phyloP scores from a whole-genome alignment of 2,113 vertebrate species.

The Odobenus rosmarus region DNA sequence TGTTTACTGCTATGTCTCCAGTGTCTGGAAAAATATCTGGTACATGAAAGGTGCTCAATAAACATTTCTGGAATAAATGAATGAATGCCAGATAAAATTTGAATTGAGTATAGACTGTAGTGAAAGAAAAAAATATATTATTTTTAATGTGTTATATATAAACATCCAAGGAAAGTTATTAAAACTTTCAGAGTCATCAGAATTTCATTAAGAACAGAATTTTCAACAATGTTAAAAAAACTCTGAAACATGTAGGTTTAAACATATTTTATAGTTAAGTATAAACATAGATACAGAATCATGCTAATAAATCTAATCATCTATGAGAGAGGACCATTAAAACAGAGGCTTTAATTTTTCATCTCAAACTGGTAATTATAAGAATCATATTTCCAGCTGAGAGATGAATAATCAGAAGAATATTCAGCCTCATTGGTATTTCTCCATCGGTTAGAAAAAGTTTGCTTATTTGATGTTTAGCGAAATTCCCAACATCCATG shows the following conservation, averaged over 20 bases:
- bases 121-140: neutral
- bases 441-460: neutral
- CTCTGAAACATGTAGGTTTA: neutral
- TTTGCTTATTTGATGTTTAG: neutral
- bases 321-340: neutral
- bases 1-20: neutral
- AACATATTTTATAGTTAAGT: neutral
- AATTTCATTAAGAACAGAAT: neutral
- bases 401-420: conserved; percentile 34
- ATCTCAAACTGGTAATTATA: neutral
- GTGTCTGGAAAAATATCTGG: neutral
- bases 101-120: neutral
- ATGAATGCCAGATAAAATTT: neutral
- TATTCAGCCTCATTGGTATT: neutral
- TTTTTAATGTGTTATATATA: neutral
- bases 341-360: neutral
- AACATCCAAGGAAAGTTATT: neutral
- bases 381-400: conserved; percentile 15
- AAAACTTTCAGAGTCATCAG: neutral
- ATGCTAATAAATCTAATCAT: conserved; percentile 37
- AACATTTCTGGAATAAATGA: neutral
- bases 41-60: neutral
- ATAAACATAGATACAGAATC: neutral
- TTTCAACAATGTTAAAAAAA: neutral
- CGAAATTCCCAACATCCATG: neutral